phyloP scores from a whole-genome alignment of 2,113 vertebrate species.

The Calypte anna region DNA sequence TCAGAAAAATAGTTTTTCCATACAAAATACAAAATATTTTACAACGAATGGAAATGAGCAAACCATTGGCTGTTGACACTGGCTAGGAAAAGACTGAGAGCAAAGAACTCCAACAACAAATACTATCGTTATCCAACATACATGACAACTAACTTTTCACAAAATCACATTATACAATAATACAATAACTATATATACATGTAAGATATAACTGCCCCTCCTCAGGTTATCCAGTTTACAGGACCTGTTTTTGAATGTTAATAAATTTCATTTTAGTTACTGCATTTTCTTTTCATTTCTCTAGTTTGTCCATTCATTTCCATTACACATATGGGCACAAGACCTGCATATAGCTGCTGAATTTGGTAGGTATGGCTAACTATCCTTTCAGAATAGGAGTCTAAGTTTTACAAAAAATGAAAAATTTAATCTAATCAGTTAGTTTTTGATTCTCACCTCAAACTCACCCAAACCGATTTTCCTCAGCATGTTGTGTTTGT shows the following conservation, averaged over 20 bases:
- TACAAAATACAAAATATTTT: neutral
- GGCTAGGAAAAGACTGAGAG: neutral
- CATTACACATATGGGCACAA: neutral
- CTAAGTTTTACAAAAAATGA: neutral
- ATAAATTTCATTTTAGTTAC: neutral
- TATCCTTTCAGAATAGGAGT: neutral
- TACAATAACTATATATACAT: too few species aligned
- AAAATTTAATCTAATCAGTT: neutral
- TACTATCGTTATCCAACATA: neutral
- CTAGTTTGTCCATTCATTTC: neutral
- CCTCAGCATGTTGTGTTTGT: neutral
- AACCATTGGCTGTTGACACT: neutral
- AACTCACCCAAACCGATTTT: neutral
- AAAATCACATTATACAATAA: neutral
- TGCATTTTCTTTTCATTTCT: neutral
- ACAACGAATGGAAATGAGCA: neutral
- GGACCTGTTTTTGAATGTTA: slow-evolving; percentile 3
- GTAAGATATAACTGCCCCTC: neutral
- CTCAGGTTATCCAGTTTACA: neutral
- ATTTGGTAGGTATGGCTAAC: neutral
- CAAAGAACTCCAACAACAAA: neutral
- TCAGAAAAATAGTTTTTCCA: neutral
- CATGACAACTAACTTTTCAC: neutral
- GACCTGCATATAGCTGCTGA: neutral
- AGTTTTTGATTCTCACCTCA: neutral